phyloP scores from a whole-genome alignment of 2,113 vertebrate species.

The Pseudorasbora parva region DNA sequence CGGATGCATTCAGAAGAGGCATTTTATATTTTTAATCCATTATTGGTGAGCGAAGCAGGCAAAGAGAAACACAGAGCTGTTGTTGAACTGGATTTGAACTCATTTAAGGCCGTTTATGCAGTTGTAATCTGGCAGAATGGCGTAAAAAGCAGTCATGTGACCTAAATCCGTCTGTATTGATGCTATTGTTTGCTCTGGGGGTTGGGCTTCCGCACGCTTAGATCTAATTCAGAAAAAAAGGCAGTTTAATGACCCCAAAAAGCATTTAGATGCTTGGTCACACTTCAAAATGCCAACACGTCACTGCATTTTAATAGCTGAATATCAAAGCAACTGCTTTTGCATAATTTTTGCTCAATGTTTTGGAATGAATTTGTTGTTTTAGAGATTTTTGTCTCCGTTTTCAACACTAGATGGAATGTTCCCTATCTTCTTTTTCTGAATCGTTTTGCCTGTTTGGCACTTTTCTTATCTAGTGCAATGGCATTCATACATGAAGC shows the following conservation, averaged over 20 bases:
- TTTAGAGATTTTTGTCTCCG: too few relatives aligned
- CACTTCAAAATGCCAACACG: not conserved
- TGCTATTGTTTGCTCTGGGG: not conserved
- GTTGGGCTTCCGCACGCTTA: not conserved
- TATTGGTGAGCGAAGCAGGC: not conserved
- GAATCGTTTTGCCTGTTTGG: not conserved
- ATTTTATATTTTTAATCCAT: not conserved
- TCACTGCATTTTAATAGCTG: not conserved
- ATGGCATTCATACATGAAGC: not conserved
- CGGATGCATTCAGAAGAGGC: not conserved
- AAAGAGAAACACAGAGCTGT: not conserved
- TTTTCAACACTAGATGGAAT: not conserved
- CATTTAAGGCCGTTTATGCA: slow-evolving; percentile 25
- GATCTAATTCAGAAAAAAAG: not conserved
- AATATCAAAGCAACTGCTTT: not conserved
- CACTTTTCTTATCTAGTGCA: not conserved
- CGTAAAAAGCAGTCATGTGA: slow-evolving; percentile 32
- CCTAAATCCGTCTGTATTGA: slow-evolving; percentile 46
- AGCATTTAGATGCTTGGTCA: not conserved
- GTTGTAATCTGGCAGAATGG: slow-evolving; percentile 49
- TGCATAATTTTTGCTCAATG: too few relatives aligned
- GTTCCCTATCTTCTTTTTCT: not conserved
- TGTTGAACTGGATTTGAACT: slow-evolving; percentile 40
- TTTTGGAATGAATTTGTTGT: too few relatives aligned
- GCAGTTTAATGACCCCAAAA: not conserved